Conservation (phyloP, 2,888 invertebrate genomes). For the Lissonota sp. region DNA sequence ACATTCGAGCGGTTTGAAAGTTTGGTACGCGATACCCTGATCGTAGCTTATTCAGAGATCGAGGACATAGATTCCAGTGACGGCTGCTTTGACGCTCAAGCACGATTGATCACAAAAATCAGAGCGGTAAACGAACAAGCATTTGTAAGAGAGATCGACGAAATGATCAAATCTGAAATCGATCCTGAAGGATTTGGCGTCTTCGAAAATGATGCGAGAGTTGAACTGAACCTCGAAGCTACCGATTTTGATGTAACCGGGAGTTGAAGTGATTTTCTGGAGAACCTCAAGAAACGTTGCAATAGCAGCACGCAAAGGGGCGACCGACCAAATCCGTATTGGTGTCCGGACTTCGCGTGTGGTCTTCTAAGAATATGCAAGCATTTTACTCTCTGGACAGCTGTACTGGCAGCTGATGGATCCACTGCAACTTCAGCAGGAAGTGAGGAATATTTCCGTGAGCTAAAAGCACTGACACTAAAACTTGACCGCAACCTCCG, state of each 20-base stretch:
- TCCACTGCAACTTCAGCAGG: conserved; percentile 33
- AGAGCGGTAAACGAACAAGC: too few relatives aligned
- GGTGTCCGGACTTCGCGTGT: conserved; percentile 31
- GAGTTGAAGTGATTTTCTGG: conserved; percentile 2
- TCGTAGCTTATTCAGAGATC: conserved; percentile 28
- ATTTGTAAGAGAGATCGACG: too few relatives aligned
- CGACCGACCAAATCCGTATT: conserved; percentile 45
- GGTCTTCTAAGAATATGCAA: conserved; percentile 36
- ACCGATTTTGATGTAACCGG: conserved; percentile 9
- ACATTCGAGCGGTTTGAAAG: background rate
- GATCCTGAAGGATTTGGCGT: background rate
- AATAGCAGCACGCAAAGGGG: conserved; percentile 8
- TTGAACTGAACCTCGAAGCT: background rate
- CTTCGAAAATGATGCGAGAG: background rate
- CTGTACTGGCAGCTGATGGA: conserved; percentile 4
- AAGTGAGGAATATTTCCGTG: conserved; percentile 51
- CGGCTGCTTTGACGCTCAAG: conserved; percentile 14
- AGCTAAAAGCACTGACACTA: conserved; percentile 28
- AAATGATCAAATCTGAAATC: too few relatives aligned
- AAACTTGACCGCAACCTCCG: conserved; percentile 17
- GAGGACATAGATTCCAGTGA: conserved; percentile 23
- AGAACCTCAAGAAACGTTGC: conserved; percentile 16
- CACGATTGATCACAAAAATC: conserved; percentile 3
- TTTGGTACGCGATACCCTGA: conserved; percentile 29
- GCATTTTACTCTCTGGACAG: conserved; percentile 36